A percentile compares a stretch with the other conserved stretches of the same genome.
Conservation (phyloP, 2,113 vertebrate species). For the Paratilapia polleni region DNA sequence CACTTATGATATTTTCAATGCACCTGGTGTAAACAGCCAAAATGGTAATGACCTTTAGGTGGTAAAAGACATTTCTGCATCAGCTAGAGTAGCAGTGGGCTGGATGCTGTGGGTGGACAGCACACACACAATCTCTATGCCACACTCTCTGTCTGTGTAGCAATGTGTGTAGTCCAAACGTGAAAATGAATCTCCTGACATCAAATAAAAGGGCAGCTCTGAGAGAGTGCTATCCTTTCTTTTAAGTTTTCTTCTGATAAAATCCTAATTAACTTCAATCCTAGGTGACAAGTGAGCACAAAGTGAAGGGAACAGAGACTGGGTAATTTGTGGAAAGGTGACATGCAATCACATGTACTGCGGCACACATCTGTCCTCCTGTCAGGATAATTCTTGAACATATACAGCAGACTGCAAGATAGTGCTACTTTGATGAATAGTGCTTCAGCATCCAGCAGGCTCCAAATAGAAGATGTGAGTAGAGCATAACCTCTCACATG, state of each 20-base stretch:
- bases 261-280: slow-evolving; percentile 72
- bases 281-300: slow-evolving; percentile 22
- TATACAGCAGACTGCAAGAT: slow-evolving; percentile 10
- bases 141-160: slow-evolving; percentile 14
- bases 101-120: slow-evolving; percentile 14
- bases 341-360: slow-evolving; percentile 4
- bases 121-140: slow-evolving; percentile 24
- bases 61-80: slow-evolving; percentile 14
- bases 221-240: slow-evolving; percentile 43
- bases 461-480: slow-evolving; percentile 18
- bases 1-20: not conserved
- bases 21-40: not conserved
- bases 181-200: slow-evolving; percentile 46
- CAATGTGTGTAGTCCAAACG: slow-evolving; percentile 11
- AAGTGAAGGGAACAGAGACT: not conserved
- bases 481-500: not conserved
- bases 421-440: not conserved
- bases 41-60: slow-evolving; percentile 14
- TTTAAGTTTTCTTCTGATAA: slow-evolving; percentile 67
- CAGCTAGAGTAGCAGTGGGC: not conserved
- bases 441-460: slow-evolving; percentile 2
- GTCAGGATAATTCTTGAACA: slow-evolving; percentile 1
- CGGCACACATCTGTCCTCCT: not conserved
- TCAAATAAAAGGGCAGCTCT: slow-evolving; percentile 61
- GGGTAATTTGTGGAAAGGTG: not conserved